Evolutionary conservation across 2,888 invertebrate genomes (phyloP), one percentile per base, ranked within the genome.

Genomic region (Brenthis daphne): DNA sequence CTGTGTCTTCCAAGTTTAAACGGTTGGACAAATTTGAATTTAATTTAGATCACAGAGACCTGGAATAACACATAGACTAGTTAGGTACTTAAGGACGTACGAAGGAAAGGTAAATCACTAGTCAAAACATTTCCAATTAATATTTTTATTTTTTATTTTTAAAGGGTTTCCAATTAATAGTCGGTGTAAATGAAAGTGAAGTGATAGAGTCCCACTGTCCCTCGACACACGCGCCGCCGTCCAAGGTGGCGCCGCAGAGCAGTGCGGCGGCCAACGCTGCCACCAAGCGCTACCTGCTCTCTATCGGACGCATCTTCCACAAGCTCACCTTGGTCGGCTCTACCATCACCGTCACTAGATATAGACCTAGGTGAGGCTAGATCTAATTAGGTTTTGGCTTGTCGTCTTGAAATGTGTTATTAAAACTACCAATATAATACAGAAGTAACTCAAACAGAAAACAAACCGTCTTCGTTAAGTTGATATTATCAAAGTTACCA

Each of bases 271-370:
- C 74, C 71, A 77, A 80, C 2, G 84, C 89, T 5, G 85, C 88
- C 0, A 94, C 94, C 14, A 96, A 97, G 81, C 96, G 97, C 77
- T 98, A 96, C 88, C 93, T 97, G 68, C 92, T 99, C 57, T 99
- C 99, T 70, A 99, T 99, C 77, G 99, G 99, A 2, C 93, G 99
- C 74, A 96, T 99, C 82, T 99, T 99, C 90, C 99, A 99, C 85
- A 97, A 96, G 82, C 95, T 99, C 74, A 95, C 96, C 0, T 89
- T 99, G 0, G 95, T 94, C 61, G 98, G 97, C 24, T 97, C 97
- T 71, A 96, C 96, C n/a, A 98, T 99, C 79, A 97, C 97, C 2
- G 98, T 99, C 8, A 98, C 98, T 0, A 94, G 98, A 83, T 99
- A 98, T 85, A 94, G 98, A 80, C 99, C 99, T n/a, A 96, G 97